Percentiles rank a stretch among this genome's conserved stretches.
These are phyloP conservation scores for Erythrolamprus reginae DNA, from an alignment of 2,113 vertebrate species.

Conservation along the genomic window DNA sequence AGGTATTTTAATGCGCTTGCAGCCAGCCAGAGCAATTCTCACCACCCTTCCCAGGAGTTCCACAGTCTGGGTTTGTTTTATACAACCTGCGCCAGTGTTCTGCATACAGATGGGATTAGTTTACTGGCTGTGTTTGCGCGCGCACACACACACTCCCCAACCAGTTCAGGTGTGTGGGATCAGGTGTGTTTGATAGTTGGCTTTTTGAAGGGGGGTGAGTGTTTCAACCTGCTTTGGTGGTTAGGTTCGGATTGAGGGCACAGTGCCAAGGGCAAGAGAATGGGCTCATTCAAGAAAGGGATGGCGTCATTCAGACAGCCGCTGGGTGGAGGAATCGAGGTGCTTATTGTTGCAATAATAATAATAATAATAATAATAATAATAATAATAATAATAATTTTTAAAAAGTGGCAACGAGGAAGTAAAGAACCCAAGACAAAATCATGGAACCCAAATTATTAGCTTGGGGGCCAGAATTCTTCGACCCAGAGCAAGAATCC, in stretches of 20 bases:
- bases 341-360: too few species aligned
- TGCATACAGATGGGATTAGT: neutral
- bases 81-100: neutral
- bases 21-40: neutral
- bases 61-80: neutral
- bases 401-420: too few species aligned
- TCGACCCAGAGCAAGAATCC: too few species aligned
- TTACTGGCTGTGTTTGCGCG: neutral
- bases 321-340: neutral
- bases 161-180: neutral
- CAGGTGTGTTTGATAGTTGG: neutral
- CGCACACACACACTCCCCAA: neutral
- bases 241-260: neutral
- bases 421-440: too few species aligned
- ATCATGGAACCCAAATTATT: too few species aligned
- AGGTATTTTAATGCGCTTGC: accelerated
- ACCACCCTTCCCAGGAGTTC: neutral
- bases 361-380: too few species aligned
- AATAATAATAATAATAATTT: too few species aligned
- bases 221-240: neutral
- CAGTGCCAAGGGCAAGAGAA: neutral
- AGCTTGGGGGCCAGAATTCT: too few species aligned
- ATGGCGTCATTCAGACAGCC: neutral
- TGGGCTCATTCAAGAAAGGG: neutral
- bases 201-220: neutral